Percentiles rank a stretch among this genome's conserved stretches.
Evolutionary conservation across 2,113 vertebrate genomes (phyloP).

Genomic region (Rhodinocichla rosea): DNA sequence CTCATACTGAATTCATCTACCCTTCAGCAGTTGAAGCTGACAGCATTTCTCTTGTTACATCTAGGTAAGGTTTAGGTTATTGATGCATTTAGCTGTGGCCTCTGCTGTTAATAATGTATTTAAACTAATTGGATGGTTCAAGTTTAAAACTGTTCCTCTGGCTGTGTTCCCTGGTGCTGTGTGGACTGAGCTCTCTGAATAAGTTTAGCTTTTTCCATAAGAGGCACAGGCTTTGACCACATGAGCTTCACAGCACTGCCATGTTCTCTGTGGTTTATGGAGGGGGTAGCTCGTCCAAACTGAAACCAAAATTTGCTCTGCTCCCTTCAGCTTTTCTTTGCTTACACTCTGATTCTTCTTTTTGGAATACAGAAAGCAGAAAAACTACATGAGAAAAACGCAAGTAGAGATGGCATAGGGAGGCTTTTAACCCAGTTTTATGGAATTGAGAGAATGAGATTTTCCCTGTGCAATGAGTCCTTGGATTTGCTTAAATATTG

Average conservation of each 20-base stretch:
- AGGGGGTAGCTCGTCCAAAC: background rate
- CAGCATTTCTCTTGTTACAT: background rate
- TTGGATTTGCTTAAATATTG: background rate
- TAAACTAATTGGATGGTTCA: background rate
- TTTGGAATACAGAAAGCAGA: background rate
- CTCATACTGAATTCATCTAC: background rate
- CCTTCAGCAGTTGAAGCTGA: background rate
- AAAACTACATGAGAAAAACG: background rate
- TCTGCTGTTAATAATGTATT: background rate
- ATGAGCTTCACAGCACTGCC: background rate
- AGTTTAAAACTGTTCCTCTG: background rate
- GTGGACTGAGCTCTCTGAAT: background rate
- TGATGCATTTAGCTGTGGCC: background rate
- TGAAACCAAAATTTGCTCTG: background rate
- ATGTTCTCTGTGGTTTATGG: background rate
- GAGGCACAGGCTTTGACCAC: background rate
- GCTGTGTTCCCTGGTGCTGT: background rate
- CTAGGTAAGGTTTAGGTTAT: background rate
- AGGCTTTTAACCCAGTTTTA: background rate
- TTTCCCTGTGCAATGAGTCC: background rate
- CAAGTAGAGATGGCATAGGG: background rate
- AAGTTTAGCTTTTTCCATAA: background rate
- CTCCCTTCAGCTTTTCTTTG: background rate
- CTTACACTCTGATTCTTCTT: background rate
- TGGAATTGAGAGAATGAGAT: background rate